phyloP scores from a whole-genome alignment of 2,888 invertebrate genomes.

The Lathronympha strigana region DNA sequence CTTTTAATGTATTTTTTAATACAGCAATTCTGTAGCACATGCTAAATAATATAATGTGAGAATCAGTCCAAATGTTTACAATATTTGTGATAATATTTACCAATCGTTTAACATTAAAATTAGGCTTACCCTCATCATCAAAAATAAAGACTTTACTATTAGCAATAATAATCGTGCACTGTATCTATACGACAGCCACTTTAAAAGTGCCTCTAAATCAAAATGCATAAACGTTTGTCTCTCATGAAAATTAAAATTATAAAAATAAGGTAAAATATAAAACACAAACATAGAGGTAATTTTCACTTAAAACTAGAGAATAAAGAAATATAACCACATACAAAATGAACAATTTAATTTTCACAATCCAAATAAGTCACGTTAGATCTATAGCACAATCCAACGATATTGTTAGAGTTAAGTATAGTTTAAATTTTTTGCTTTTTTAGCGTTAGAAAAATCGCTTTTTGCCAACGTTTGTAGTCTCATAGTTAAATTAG shows the following conservation, averaged over 20 bases:
- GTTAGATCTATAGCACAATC: constrained; percentile 67
- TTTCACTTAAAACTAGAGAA: constrained; percentile 33
- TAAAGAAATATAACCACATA: constrained; percentile 43
- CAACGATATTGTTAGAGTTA: constrained; percentile 64
- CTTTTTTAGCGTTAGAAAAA: constrained; percentile 77
- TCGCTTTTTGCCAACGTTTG: constrained; percentile 77
- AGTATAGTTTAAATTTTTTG: constrained; percentile 63
- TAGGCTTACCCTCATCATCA: constrained; percentile 66
- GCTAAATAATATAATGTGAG: constrained; percentile 49
- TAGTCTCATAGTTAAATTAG: constrained; percentile 66
- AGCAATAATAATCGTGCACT: constrained; percentile 67
- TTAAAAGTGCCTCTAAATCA: constrained; percentile 74
- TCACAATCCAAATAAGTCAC: constrained; percentile 61
- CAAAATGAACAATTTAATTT: constrained; percentile 54
- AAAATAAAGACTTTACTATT: constrained; percentile 55
- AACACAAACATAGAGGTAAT: constrained; percentile 47
- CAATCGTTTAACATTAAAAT: constrained; percentile 63
- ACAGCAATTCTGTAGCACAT: constrained; percentile 47
- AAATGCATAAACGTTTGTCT: constrained; percentile 60
- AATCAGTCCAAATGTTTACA: constrained; percentile 78
- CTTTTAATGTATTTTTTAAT: constrained; percentile 47
- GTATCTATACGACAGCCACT: constrained; percentile 66
- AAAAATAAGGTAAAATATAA: constrained; percentile 49
- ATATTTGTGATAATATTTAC: constrained; percentile 78
- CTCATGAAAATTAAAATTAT: constrained; percentile 53